Evolutionary conservation across 2,888 invertebrate genomes (phyloP).

Genomic region (Andrena marginata): DNA sequence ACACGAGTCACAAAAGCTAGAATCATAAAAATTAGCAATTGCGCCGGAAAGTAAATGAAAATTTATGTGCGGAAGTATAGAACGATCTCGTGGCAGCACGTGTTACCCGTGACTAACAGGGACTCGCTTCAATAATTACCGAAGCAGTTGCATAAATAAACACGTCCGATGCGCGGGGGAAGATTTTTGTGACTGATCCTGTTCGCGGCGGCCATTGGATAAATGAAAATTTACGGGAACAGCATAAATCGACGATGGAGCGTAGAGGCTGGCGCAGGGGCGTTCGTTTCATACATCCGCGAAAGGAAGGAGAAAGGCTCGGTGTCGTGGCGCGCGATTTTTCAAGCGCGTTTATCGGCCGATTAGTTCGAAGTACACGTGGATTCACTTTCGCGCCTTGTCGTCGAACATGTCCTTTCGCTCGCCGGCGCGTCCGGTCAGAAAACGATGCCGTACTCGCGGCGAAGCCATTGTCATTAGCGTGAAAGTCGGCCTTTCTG

Average conservation of each 20-base stretch:
- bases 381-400: constrained; percentile 69
- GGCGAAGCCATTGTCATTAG: constrained; percentile 64
- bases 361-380: constrained; percentile 66
- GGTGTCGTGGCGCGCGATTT: constrained; percentile 42
- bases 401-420: constrained; percentile 56
- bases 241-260: not conserved
- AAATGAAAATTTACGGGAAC: constrained; percentile 18
- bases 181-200: too few species aligned
- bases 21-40: too few species aligned
- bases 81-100: not conserved
- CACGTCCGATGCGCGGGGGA: too few species aligned
- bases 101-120: not conserved
- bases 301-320: constrained; percentile 40
- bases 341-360: constrained; percentile 67
- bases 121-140: not conserved
- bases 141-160: not conserved
- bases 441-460: constrained; percentile 38
- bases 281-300: constrained; percentile 42
- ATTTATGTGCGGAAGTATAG: not conserved
- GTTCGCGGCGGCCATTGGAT: not conserved
- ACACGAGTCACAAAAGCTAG: too few species aligned
- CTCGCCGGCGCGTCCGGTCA: constrained; percentile 35
- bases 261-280: not conserved
- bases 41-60: constrained; percentile 3
- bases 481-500: constrained; percentile 59